A percentile compares a stretch with the other conserved stretches of the same genome.
Conservation (phyloP, 1,140 invertebrate genomes). For the Oryzaephilus surinamensis region DNA sequence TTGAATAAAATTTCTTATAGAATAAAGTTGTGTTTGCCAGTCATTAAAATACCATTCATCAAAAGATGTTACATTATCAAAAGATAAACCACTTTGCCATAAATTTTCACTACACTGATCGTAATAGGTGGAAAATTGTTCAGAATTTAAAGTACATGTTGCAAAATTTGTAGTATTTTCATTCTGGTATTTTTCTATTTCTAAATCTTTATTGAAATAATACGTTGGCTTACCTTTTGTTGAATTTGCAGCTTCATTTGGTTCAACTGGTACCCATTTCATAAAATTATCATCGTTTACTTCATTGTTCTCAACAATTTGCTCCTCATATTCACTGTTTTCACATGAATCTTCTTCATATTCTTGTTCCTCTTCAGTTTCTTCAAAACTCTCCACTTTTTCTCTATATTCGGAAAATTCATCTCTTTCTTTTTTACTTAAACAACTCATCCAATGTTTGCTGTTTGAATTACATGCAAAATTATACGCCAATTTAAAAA, state of each 20-base stretch:
- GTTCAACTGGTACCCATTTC: slow-evolving; percentile 19
- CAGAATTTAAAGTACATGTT: no score
- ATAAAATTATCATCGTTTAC: slow-evolving; percentile 12
- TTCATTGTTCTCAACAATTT: slow-evolving; percentile 2
- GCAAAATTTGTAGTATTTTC: slow-evolving; percentile 4
- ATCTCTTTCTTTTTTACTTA: slow-evolving; percentile 2
- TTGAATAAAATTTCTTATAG: slow-evolving; percentile 28
- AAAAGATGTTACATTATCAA: slow-evolving; percentile 23
- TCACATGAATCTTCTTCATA: slow-evolving; percentile 8
- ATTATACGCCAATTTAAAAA: slow-evolving; percentile 25
- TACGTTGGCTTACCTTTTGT: not conserved
- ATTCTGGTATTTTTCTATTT: not conserved
- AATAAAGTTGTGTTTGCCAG: slow-evolving; percentile 25
- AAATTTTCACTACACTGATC: slow-evolving; percentile 22
- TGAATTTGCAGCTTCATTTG: not conserved
- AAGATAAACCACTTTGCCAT: slow-evolving; percentile 20
- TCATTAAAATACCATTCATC: slow-evolving; percentile 22
- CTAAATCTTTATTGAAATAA: no score
- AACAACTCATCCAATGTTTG: slow-evolving; percentile 12
- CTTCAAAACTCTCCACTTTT: slow-evolving; percentile 6
- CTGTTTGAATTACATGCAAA: slow-evolving; percentile 11
- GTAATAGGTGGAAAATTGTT: slow-evolving; percentile 20
- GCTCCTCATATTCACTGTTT: slow-evolving; percentile 19
- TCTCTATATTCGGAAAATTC: slow-evolving; percentile 5
- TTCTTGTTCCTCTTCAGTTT: slow-evolving; percentile 7